Percentiles rank a stretch among this genome's conserved stretches.
Conservation (phyloP, 2,888 invertebrate species). For the Acleris laterana region DNA sequence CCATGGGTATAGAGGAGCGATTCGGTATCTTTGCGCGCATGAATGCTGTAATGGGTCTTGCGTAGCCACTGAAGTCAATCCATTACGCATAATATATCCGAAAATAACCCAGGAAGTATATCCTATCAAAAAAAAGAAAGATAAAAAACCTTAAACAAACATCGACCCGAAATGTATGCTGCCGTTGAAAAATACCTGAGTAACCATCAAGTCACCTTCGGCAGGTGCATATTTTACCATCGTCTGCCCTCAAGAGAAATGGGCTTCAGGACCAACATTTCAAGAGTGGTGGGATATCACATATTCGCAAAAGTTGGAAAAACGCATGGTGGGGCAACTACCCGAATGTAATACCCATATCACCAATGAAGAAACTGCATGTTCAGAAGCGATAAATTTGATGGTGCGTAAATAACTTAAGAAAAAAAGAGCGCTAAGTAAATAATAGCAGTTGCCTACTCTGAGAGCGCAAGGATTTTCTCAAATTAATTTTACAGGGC, state of each 20-base stretch:
- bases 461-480: background rate
- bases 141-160: conserved; percentile 47
- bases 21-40: conserved; percentile 64
- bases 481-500: background rate
- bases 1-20: conserved; percentile 72
- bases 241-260: conserved; percentile 72
- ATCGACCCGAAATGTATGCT: background rate
- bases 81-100: conserved; percentile 57
- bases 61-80: conserved; percentile 64
- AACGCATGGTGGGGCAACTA: conserved; percentile 58
- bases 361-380: conserved; percentile 69
- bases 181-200: conserved; percentile 4
- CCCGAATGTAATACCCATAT: conserved; percentile 61
- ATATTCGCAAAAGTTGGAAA: conserved; percentile 72
- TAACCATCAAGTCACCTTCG: conserved; percentile 43
- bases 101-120: conserved; percentile 66
- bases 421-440: conserved; percentile 21
- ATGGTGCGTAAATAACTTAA: conserved; percentile 56
- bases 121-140: conserved; percentile 62
- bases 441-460: background rate
- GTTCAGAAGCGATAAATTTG: conserved; percentile 55
- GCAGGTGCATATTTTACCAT: conserved; percentile 70
- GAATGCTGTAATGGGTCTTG: conserved; percentile 44
- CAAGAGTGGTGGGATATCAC: conserved; percentile 68
- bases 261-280: conserved; percentile 75